phyloP scores from a whole-genome alignment of 2,888 invertebrate genomes.

The Cerastis rubricosa region DNA sequence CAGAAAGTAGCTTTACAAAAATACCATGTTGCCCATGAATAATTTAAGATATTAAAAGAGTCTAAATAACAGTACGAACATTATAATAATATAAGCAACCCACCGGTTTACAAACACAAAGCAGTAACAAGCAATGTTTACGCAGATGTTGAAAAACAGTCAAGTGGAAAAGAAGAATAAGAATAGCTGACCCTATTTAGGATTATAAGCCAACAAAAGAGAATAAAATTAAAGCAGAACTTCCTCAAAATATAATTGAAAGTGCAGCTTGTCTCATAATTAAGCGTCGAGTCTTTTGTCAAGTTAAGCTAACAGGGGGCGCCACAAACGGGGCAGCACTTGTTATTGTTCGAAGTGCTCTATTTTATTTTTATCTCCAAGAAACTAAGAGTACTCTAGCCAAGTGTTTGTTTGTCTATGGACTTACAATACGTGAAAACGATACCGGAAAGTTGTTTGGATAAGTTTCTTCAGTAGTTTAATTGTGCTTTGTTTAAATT shows the following conservation, averaged over 20 bases:
- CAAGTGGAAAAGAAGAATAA: constrained; percentile 32
- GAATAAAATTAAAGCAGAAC: constrained; percentile 46
- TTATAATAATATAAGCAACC: neutral
- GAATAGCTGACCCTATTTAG: constrained; percentile 22
- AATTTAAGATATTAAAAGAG: neutral
- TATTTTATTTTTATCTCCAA: constrained; percentile 71
- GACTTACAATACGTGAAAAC: constrained; percentile 56
- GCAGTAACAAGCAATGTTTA: constrained; percentile 33
- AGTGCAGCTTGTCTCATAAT: constrained; percentile 64
- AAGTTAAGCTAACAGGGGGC: constrained; percentile 81
- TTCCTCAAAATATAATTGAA: constrained; percentile 54
- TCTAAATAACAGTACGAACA: constrained; percentile 14
- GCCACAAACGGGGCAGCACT: constrained; percentile 67
- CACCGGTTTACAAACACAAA: constrained; percentile 22
- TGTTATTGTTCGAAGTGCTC: constrained; percentile 73
- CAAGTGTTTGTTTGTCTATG: constrained; percentile 58
- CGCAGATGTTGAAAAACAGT: constrained; percentile 40
- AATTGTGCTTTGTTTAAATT: constrained; percentile 8
- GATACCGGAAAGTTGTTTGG: constrained; percentile 42
- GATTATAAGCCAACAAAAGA: constrained; percentile 40
- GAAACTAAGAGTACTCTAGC: constrained; percentile 53
- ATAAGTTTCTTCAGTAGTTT: constrained; percentile 27
- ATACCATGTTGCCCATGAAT: neutral
- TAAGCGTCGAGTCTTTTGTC: constrained; percentile 77
- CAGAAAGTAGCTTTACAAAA: neutral